Conservation (phyloP, 2,113 vertebrate species). For the Probosciger aterrimus region DNA sequence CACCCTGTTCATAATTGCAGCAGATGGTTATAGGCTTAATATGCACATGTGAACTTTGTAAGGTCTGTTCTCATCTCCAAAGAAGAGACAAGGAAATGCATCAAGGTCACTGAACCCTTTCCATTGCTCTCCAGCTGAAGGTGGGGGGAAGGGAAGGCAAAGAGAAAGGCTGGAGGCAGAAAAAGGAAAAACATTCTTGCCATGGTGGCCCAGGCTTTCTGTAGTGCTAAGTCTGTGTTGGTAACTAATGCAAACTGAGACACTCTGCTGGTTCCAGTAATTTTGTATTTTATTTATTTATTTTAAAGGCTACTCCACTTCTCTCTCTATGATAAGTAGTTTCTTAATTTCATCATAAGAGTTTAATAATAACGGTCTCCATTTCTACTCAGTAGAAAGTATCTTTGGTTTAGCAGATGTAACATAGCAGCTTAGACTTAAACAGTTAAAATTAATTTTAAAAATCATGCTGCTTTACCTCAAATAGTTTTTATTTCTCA, state of each 20-base stretch:
- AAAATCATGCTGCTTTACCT: not conserved
- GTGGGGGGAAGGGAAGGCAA: rapidly evolving
- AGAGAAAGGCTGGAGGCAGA: not conserved
- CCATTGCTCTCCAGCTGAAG: not conserved
- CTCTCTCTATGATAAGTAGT: not conserved
- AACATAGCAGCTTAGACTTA: not conserved
- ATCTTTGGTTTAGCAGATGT: not conserved
- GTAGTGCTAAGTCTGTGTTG: not conserved
- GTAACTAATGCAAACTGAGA: not conserved
- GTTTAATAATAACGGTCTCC: not conserved
- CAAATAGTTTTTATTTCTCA: not conserved
- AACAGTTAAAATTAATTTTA: not conserved
- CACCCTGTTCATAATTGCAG: conserved; percentile 1
- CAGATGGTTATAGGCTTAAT: conserved; percentile 54
- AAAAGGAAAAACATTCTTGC: not conserved
- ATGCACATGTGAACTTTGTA: conserved; percentile 23
- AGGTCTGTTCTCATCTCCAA: not conserved
- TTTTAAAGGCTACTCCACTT: not conserved
- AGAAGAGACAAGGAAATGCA: not conserved
- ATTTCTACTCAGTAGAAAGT: not conserved
- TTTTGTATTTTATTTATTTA: not conserved
- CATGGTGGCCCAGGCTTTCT: not conserved
- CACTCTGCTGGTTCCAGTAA: not conserved
- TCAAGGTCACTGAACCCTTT: conserved; percentile 4
- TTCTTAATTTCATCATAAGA: not conserved